A percentile compares a stretch with the other conserved stretches of the same genome.
phyloP scores from a whole-genome alignment of 2,113 vertebrate genomes.

The Hemiprocne comata region DNA sequence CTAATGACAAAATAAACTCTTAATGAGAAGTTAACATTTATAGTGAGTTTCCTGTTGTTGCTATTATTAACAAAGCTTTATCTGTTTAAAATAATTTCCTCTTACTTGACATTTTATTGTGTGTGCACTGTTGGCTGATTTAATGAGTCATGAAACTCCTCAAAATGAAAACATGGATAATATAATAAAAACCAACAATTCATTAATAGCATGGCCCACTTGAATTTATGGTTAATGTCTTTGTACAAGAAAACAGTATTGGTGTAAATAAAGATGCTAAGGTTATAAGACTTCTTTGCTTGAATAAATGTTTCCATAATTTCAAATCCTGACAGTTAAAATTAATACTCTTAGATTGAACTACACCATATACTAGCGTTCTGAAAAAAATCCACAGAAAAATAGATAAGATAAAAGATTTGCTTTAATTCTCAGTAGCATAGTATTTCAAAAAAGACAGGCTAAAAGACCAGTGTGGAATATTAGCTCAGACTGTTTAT shows the following conservation, averaged over 20 bases:
- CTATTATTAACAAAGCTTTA: constrained; percentile 4
- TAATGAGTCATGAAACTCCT: constrained; percentile 58
- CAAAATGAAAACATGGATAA: constrained; percentile 37
- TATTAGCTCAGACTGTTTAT: background rate
- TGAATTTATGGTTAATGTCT: constrained; percentile 10
- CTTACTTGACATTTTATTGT: background rate
- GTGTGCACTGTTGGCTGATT: background rate
- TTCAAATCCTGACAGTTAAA: background rate
- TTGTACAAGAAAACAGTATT: background rate
- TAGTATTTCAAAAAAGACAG: background rate
- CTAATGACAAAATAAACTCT: background rate
- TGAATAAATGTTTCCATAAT: background rate
- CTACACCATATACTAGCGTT: background rate
- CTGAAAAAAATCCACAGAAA: background rate
- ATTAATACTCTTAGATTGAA: background rate
- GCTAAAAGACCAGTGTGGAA: background rate
- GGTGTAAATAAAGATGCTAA: background rate
- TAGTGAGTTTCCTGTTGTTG: background rate
- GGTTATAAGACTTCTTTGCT: background rate
- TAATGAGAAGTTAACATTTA: constrained; percentile 43
- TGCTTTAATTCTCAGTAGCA: background rate
- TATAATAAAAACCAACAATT: constrained; percentile 25
- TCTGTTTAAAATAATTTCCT: constrained; percentile 35
- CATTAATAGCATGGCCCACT: constrained; percentile 28
- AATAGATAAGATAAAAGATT: background rate